Evolutionary conservation across 2,113 vertebrate genomes (phyloP), one percentile per base, ranked within the genome.

Genomic region (Echinops telfairi): DNA sequence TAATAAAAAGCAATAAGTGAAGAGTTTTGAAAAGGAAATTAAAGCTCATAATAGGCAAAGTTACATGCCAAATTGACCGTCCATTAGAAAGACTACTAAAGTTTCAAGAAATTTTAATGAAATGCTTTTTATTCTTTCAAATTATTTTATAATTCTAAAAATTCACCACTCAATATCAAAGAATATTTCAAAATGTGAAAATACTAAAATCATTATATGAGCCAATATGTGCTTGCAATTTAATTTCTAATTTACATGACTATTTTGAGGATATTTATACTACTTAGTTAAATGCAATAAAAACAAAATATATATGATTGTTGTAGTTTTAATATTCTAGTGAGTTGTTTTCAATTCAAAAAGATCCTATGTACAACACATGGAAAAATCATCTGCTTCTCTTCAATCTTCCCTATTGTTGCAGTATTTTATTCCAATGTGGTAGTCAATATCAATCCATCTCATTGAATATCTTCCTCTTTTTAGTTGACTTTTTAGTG

Each of bases 101-200:
- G 40, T 57, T 88, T 64, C 47, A 60, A 81, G 2, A 81, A 66
- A 91, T 33, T 77, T 77, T 2, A 76, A 3, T 27, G 29, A 91
- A 76, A 7, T n/a, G 31, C 22, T 33, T 64, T 53, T 47, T 47
- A 27, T 15, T 73, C 15, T 80, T 79, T 77, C 14, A 88, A 43
- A 71, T 71, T 87, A 78, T 84, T 1, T 36, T 4, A 38, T 12
- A 85, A 79, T 57, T 75, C 11, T 58, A 31, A 33, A 87, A 53
- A 7, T 86, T 47, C 83, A 9, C 16, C 88, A 92, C 29, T 70
- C 31, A 73, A 33, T 80, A 58, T 66, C n/a, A 64, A 1, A 38
- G 12, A 83, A 38, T 68, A 77, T 40, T 96, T 86, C 15, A 75
- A 82, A 83, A 70, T 40, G 88, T 4, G 25, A 11, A 76, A 87